Base-by-base conservation (phyloP, 2,888 invertebrate species). In the Trichogramma dendrolimi region DNA sequence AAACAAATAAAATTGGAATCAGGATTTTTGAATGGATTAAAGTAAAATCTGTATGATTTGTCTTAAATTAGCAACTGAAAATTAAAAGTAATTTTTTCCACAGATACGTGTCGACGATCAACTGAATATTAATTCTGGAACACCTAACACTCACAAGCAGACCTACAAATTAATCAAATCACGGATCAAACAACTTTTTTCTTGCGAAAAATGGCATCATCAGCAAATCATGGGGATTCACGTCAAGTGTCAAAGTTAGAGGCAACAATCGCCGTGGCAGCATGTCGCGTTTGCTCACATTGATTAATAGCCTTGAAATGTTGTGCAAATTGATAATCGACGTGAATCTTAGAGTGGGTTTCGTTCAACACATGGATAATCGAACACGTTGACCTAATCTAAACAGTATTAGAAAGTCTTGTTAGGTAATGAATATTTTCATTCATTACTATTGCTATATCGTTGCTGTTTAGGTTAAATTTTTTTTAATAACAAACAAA, bases 111-210 rank as follows among this genome's bases (percentile, higher is more conserved):
- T 27, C 27, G 27, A 27, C 27, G 27, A 27, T 27, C 27, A 27
- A 27, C 1, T 27, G 27, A 27, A 27, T 27, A 27, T 27, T 27
- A 27, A 27, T 27, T 27, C 27, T 27, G 27, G 64, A 68, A 75
- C 75, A 74, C 76, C 75, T 75, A 76, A 75, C 76, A 76, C 74
- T 72, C 72, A 76, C 76, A 76, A 71, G 76, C 76, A 76, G 72
- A 75, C 71, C 74, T 75, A 76, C 73, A 66, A 68, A 41, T 63
- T 61, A 61, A 56, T 61, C 46, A 51, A 58, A 58, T 72, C 70
- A 65, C 62, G 72, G 72, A 73, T 67, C 69, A 73, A 75, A 70
- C 71, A 72, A 73, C 70, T 71, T 70, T 69, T 71, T 51, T 41
- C 52, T 62, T 56, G 52, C 60, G 27, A 62, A 56, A 58, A 53